Conservation (phyloP, 2,113 vertebrate species). For the Trogon melanurus region DNA sequence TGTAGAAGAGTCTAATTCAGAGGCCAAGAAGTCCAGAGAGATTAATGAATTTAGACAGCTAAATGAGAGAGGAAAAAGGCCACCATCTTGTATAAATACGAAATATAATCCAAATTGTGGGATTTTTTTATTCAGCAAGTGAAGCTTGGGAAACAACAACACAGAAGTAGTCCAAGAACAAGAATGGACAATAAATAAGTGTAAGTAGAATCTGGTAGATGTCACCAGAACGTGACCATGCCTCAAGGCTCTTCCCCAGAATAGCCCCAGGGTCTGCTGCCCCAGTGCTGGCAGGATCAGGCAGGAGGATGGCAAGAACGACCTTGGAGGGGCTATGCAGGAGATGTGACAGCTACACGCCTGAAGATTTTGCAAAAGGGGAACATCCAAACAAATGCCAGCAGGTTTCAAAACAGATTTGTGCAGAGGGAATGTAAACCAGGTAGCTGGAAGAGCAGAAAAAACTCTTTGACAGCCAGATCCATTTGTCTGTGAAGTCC, state of each 20-base stretch:
- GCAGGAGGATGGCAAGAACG: background rate
- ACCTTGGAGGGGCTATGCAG: background rate
- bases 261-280: background rate
- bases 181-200: background rate
- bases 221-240: background rate
- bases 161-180: background rate
- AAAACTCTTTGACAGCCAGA: background rate
- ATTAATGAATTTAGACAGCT: background rate
- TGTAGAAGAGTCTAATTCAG: background rate
- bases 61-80: background rate
- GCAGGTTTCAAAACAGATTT: background rate
- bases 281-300: accelerated
- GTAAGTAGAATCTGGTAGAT: background rate
- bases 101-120: background rate
- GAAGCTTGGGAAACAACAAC: background rate
- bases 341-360: background rate
- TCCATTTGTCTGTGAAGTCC: background rate
- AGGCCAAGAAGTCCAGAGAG: background rate
- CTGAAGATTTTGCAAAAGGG: background rate
- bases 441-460: background rate
- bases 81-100: background rate
- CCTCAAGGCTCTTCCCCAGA: background rate
- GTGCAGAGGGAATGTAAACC: background rate
- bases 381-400: background rate
- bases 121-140: background rate